Percentiles rank a stretch among this genome's conserved stretches.
Conservation (phyloP, 2,113 vertebrate species). For the Hemiprocne comata region DNA sequence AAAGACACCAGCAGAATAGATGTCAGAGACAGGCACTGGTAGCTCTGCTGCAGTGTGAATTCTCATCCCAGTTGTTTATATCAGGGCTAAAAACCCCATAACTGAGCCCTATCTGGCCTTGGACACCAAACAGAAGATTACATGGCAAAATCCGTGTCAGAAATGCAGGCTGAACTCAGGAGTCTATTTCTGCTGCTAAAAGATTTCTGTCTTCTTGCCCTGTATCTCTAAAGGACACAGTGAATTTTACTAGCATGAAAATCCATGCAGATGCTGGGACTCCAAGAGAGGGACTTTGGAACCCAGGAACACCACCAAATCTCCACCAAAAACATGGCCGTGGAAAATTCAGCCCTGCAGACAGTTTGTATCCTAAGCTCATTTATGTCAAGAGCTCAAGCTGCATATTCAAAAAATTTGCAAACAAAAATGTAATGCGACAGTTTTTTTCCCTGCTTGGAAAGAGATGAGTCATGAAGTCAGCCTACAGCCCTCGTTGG, state of each 20-base stretch:
- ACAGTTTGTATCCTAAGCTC: neutral
- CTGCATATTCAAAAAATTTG: neutral
- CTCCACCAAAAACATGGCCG: neutral
- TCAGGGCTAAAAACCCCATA: neutral
- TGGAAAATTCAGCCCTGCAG: neutral
- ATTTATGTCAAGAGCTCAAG: neutral
- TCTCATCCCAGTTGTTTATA: neutral
- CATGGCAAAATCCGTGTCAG: neutral
- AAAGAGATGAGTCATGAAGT: constrained; percentile 7
- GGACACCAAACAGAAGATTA: neutral
- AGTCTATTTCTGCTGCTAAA: neutral
- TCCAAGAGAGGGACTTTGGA: neutral
- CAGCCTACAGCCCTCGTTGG: neutral
- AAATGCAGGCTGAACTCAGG: neutral
- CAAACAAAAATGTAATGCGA: constrained; percentile 31
- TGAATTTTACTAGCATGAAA: neutral
- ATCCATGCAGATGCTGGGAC: neutral
- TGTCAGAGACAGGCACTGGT: accelerated
- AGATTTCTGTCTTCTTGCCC: neutral
- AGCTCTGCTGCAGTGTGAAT: neutral
- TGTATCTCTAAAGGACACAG: neutral
- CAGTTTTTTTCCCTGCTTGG: neutral
- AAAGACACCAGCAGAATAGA: too few species aligned
- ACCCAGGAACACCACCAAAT: neutral
- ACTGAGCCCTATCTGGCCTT: neutral